Evolutionary conservation across 1,140 invertebrate species (phyloP).

Genomic region (Trichoplusia ni): DNA sequence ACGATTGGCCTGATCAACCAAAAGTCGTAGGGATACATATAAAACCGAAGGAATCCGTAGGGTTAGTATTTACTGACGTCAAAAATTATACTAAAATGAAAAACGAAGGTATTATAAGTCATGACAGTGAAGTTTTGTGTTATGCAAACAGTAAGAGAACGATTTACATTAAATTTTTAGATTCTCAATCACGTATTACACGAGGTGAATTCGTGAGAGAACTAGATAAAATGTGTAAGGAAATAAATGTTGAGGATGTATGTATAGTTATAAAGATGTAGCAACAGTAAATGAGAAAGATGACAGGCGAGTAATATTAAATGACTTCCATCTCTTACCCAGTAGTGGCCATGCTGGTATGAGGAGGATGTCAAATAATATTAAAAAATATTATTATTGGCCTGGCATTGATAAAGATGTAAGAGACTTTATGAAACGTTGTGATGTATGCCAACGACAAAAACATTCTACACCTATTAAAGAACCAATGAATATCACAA

Average conservation of each 20-base stretch:
- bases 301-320: slow-evolving; percentile 6
- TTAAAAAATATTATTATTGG: slow-evolving; percentile 16
- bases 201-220: slow-evolving; percentile 40
- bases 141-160: too few relatives aligned
- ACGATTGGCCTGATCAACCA: slow-evolving; percentile 13
- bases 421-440: background rate
- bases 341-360: slow-evolving; percentile 20
- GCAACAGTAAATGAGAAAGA: slow-evolving; percentile 17
- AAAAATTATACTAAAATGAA: too few relatives aligned
- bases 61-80: too few relatives aligned
- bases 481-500: slow-evolving; percentile 20
- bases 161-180: slow-evolving; percentile 34
- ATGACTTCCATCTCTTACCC: slow-evolving; percentile 27
- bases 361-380: slow-evolving; percentile 18
- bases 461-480: background rate
- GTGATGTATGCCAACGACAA: too few relatives aligned
- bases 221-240: slow-evolving; percentile 30
- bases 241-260: background rate
- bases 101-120: slow-evolving; percentile 33
- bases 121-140: slow-evolving; percentile 18
- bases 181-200: slow-evolving; percentile 35
- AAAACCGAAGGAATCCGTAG: too few relatives aligned
- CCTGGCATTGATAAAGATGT: background rate
- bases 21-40: slow-evolving; percentile 34
- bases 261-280: background rate